These are phyloP conservation scores for Tethea ocularis DNA, from an alignment of 2,888 invertebrate genomes.

Conservation along the genomic window DNA sequence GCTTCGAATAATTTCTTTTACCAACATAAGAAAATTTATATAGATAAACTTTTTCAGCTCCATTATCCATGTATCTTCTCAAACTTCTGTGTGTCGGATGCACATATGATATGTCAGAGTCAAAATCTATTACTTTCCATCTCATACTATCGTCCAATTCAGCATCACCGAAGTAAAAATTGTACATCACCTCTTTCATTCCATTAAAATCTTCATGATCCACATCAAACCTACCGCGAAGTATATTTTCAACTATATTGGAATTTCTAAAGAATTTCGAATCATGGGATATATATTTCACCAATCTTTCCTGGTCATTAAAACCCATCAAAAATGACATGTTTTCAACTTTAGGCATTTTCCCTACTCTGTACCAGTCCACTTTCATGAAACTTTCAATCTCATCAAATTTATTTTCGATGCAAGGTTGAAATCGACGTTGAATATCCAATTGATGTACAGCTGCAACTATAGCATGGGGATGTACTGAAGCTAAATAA, in stretches of 20 bases:
- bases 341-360: conserved; percentile 30
- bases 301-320: conserved; percentile 23
- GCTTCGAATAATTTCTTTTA: conserved; percentile 35
- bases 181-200: conserved; percentile 24
- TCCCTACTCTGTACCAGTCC: conserved; percentile 26
- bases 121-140: conserved; percentile 31
- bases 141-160: conserved; percentile 21
- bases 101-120: conserved; percentile 40
- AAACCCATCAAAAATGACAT: conserved; percentile 44
- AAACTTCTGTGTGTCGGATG: conserved; percentile 40
- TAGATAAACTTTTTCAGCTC: conserved; percentile 33
- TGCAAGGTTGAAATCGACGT: conserved; percentile 32
- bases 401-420: conserved; percentile 41
- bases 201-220: conserved; percentile 25
- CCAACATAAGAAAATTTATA: conserved; percentile 48
- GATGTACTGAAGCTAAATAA: conserved; percentile 36
- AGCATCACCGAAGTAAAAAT: conserved; percentile 45
- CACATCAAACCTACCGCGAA: conserved; percentile 28
- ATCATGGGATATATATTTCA: conserved; percentile 14
- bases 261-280: conserved; percentile 13
- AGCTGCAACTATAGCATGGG: conserved; percentile 37
- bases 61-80: conserved; percentile 32
- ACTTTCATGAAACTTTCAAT: conserved; percentile 41
- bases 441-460: conserved; percentile 18
- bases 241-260: conserved; percentile 13